A percentile compares a stretch with the other conserved stretches of the same genome.
These are phyloP conservation scores for Amphiprion percula DNA, from an alignment of 2,113 vertebrate genomes.

Conservation along the genomic window DNA sequence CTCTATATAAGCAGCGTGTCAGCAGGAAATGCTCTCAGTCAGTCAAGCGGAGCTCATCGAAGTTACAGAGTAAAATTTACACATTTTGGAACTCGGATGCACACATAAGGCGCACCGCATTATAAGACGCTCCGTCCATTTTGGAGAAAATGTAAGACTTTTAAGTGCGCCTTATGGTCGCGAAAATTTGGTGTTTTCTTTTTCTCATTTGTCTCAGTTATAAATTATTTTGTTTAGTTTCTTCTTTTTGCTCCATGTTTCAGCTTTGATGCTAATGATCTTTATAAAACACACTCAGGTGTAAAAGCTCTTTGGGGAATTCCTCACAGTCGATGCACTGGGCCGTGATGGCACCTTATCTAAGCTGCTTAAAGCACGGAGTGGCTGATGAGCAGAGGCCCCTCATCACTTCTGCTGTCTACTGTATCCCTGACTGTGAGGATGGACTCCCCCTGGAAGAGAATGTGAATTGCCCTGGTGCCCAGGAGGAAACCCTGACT, in stretches of 20 bases:
- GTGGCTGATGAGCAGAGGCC: conserved; percentile 28
- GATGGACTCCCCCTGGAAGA: conserved; percentile 22
- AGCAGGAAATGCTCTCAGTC: no score
- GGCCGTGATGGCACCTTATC: background rate
- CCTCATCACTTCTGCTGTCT: conserved; percentile 37
- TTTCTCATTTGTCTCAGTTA: background rate
- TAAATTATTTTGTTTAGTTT: background rate
- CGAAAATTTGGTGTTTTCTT: no score
- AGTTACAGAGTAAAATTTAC: no score
- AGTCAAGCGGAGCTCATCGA: no score
- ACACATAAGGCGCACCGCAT: no score
- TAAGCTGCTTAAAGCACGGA: conserved; percentile 11
- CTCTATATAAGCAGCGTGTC: no score
- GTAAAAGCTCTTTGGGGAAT: conserved; percentile 15
- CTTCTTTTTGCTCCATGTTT: background rate
- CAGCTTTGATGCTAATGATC: background rate
- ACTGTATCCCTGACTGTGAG: conserved; percentile 33
- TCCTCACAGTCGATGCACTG: background rate
- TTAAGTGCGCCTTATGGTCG: no score
- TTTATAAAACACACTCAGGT: background rate
- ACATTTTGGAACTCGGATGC: no score
- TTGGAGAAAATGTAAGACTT: no score
- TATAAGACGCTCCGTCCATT: no score
- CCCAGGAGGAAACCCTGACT: conserved; percentile 20
- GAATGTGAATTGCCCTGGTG: conserved; percentile 36